Base-by-base conservation (phyloP, 2,888 invertebrate species). In the Rhaphigaster nebulosa region DNA sequence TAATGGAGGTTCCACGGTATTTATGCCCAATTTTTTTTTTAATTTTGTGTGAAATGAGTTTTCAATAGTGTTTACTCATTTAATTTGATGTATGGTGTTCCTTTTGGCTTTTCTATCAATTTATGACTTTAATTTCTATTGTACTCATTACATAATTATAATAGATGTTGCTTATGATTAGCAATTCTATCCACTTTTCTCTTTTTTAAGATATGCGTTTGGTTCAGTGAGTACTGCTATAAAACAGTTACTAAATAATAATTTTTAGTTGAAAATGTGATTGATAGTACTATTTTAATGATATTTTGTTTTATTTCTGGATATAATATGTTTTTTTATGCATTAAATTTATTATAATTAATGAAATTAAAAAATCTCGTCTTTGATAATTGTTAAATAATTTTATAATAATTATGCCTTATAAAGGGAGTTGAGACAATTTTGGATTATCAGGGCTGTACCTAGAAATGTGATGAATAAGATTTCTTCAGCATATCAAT, bases 401-500 rank as follows among this genome's bases (percentile, higher is more conserved):
- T 38, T 76, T 76, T 29, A 76, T 76, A 2, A 23, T 76, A 76
- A 20, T 34, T 76, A 76, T 26, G 8, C 38, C 34, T 70, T 70
- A 20, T 65, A 76, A 76, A 76, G 34, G 38, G 70, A 76, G 38
- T 76, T 76, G 23, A 13, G 15, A 65, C 29, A 65, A 65, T 3
- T 34, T 65, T 38, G 38, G 38, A 76, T 76, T 76, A 38, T 76
- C 20, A 76, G 8, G 70, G 70, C 70, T 76, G 34, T 76, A 76
- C 38, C 70, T 20, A 76, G 34, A 76, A 76, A 84, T 84, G 84
- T 84, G 45, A 84, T 84, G 70, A 84, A 45, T 4, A 45, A 45
- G n/a, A 45, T 45, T 84, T 84, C 45, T 84, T 84, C 15, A 50
- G 84, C 84, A 45, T 84, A 84, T 84, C 84, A 84, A n/a, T 84